A percentile compares a stretch with the other conserved stretches of the same genome.
Conservation (phyloP, 2,888 invertebrate species). For the Tethea ocularis region DNA sequence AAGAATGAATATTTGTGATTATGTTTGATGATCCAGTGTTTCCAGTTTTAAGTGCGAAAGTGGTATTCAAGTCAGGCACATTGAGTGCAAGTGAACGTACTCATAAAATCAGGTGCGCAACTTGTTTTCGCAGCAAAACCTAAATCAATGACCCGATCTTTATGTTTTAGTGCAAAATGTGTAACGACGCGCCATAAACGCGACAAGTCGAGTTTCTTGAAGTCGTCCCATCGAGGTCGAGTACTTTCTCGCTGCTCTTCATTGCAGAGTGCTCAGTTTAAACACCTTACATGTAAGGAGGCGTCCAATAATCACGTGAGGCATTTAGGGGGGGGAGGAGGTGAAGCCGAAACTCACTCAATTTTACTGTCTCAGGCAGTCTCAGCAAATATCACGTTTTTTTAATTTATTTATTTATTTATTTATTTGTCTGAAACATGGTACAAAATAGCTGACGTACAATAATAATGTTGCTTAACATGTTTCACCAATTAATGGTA, state of each 20-base stretch:
- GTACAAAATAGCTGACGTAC: too few species aligned
- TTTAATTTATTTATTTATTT: too few species aligned
- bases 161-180: slow-evolving; percentile 7
- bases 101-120: not conserved
- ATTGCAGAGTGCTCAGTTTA: not conserved
- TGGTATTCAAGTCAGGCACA: not conserved
- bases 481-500: too few species aligned
- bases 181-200: not conserved
- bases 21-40: too few species aligned
- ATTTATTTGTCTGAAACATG: too few species aligned
- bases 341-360: too few species aligned
- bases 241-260: not conserved
- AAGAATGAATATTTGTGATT: too few species aligned
- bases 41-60: not conserved
- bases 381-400: too few species aligned
- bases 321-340: too few species aligned
- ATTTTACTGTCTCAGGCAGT: too few species aligned
- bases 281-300: not conserved
- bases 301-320: too few species aligned
- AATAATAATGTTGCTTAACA: too few species aligned
- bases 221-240: not conserved
- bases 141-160: slow-evolving; percentile 4
- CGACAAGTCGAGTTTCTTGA: slow-evolving; percentile 1
- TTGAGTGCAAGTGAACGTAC: slow-evolving; percentile 5
- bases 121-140: not conserved